Conservation (phyloP, 2,888 invertebrate species). For the Colletes collaris region DNA sequence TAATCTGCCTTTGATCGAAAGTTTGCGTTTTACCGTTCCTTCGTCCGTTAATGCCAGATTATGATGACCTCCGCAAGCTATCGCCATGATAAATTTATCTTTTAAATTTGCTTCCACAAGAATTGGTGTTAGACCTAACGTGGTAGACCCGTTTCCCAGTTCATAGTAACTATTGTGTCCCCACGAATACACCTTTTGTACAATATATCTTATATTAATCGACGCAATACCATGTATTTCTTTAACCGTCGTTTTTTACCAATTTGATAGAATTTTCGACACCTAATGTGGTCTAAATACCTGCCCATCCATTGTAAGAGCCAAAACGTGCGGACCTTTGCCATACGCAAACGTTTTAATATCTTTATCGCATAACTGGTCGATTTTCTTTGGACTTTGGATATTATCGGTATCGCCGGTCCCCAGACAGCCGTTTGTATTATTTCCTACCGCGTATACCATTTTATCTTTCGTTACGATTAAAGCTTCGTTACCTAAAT, state of each 20-base stretch:
- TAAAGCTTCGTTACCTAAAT: constrained; percentile 85
- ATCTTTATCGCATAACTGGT: constrained; percentile 84
- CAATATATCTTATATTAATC: neutral
- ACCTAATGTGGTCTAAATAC: constrained; percentile 49
- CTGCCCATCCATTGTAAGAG: constrained; percentile 84
- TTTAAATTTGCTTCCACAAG: constrained; percentile 83
- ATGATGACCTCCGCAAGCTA: constrained; percentile 86
- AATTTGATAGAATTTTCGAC: neutral
- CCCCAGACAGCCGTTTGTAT: constrained; percentile 85
- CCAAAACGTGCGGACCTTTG: constrained; percentile 86
- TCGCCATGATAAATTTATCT: constrained; percentile 83
- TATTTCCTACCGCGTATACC: constrained; percentile 85
- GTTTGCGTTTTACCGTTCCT: constrained; percentile 75
- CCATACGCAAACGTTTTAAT: constrained; percentile 85
- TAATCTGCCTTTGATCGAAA: neutral
- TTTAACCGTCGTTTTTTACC: neutral
- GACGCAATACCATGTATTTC: neutral
- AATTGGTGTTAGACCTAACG: constrained; percentile 81
- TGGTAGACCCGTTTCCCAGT: constrained; percentile 78
- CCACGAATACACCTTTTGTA: constrained; percentile 84
- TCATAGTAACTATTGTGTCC: constrained; percentile 79
- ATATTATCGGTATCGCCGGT: constrained; percentile 84
- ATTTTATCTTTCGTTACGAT: constrained; percentile 85
- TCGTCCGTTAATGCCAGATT: constrained; percentile 85
- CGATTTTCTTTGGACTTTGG: constrained; percentile 84